Conservation (phyloP, 2,888 invertebrate genomes). For the Capitulum mitella region DNA sequence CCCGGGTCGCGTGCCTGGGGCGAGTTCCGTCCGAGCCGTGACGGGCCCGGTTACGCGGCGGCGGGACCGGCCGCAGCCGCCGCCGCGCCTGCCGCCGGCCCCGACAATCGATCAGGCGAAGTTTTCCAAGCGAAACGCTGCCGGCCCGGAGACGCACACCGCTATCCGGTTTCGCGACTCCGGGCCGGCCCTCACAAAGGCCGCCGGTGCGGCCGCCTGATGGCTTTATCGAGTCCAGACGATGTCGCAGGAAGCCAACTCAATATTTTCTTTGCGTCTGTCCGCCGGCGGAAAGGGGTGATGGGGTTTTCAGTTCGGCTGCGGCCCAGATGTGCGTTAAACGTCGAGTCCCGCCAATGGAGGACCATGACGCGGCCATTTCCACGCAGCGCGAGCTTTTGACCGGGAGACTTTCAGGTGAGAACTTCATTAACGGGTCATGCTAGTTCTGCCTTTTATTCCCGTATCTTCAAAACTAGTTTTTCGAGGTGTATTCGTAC, state of each 20-base stretch:
- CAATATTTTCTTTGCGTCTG: neutral
- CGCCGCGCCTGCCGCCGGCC: neutral
- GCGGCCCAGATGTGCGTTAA: neutral
- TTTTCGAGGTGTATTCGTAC: no score
- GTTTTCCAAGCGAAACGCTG: neutral
- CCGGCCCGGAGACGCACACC: neutral
- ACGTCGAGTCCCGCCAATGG: neutral
- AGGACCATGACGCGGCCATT: neutral
- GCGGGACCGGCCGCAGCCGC: no score
- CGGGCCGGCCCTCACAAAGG: neutral
- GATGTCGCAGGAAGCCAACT: neutral
- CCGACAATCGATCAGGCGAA: constrained; percentile 6
- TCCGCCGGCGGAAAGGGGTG: neutral
- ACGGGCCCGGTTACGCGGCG: neutral
- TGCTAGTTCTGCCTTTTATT: no score
- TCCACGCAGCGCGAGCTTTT: neutral
- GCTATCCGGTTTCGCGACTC: neutral
- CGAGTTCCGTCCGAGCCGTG: neutral
- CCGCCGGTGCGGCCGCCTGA: neutral
- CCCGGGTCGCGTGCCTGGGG: no score
- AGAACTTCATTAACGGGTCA: no score
- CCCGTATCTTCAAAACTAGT: no score
- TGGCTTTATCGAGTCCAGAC: neutral
- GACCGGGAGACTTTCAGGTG: neutral
- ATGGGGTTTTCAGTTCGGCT: neutral